These are phyloP conservation scores for Drosophila phalerata DNA, from an alignment of 2,888 invertebrate species.

Conservation along the genomic window DNA sequence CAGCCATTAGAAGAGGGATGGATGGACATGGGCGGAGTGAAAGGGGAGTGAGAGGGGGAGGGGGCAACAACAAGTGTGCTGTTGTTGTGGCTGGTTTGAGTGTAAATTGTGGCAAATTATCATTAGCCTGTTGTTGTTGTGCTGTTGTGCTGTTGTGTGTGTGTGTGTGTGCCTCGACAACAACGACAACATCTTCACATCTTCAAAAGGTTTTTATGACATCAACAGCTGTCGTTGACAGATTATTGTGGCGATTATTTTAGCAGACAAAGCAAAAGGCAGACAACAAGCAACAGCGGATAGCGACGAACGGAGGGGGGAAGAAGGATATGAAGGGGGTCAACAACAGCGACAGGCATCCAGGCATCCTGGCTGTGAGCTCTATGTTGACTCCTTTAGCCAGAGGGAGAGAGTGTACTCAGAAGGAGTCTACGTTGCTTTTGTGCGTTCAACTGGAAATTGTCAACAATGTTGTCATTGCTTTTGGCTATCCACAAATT, in stretches of 20 bases:
- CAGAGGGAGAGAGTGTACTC: background rate
- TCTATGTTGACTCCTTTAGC: background rate
- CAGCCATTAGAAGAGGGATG: conserved; percentile 69
- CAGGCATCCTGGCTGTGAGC: conserved; percentile 15
- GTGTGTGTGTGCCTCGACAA: conserved; percentile 47
- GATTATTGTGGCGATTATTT: conserved; percentile 85
- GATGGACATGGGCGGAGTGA: background rate
- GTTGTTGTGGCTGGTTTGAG: conserved; percentile 60
- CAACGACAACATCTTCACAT: conserved; percentile 66
- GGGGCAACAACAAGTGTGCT: conserved; percentile 18
- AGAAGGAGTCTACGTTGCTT: conserved; percentile 37
- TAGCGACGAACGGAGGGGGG: background rate
- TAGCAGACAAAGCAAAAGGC: conserved; percentile 65
- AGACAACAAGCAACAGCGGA: conserved; percentile 24
- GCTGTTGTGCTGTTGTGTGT: conserved; percentile 21
- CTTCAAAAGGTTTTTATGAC: conserved; percentile 84
- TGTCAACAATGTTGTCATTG: conserved; percentile 76
- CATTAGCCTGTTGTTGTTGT: conserved; percentile 68
- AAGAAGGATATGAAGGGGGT: conserved; percentile 9
- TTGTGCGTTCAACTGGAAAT: conserved; percentile 78
- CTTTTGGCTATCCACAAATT: conserved; percentile 47
- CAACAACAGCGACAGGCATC: conserved; percentile 15
- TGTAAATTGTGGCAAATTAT: conserved; percentile 83
- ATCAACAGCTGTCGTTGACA: conserved; percentile 85
- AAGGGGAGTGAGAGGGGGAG: background rate